These are phyloP conservation scores for Esox lucius DNA, from an alignment of 2,797 vertebrate species.

Conservation along the genomic window DNA sequence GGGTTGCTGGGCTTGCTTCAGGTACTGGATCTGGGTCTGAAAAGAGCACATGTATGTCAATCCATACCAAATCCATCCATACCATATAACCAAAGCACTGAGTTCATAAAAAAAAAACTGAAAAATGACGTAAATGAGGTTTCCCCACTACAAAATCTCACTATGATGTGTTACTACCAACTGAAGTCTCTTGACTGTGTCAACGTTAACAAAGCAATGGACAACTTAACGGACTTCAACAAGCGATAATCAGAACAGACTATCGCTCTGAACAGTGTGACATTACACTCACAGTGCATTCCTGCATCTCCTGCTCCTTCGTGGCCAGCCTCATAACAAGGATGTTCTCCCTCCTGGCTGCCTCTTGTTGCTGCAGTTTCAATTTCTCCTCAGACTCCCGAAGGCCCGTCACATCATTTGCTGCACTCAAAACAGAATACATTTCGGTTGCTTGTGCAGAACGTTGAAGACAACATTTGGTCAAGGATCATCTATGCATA, in stretches of 20 bases:
- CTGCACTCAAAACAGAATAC: constrained; percentile 48
- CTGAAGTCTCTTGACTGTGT: neutral
- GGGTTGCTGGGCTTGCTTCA: constrained; percentile 92
- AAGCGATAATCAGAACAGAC: neutral
- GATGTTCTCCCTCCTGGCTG: constrained; percentile 88
- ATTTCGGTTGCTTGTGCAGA: neutral
- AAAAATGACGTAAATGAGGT: neutral
- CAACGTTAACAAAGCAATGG: neutral
- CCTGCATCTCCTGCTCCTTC: constrained; percentile 92
- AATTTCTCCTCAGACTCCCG: constrained; percentile 89
- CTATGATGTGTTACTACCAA: neutral
- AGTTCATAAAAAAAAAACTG: neutral
- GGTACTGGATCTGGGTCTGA: constrained; percentile 91
- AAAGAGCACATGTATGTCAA: neutral
- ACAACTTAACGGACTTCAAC: neutral
- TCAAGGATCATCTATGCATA: neutral
- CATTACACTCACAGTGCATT: constrained; percentile 85
- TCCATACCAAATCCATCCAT: neutral
- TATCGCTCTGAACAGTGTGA: too few species aligned
- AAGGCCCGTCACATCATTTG: constrained; percentile 87
- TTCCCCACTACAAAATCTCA: neutral
- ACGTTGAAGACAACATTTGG: neutral
- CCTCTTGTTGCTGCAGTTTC: constrained; percentile 90
- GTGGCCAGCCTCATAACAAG: constrained; percentile 90
- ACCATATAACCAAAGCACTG: neutral